Percentiles rank a stretch among this genome's conserved stretches.
These are phyloP conservation scores for Aspidiotus rigidus DNA, from an alignment of 2,888 invertebrate species.

Conservation along the genomic window DNA sequence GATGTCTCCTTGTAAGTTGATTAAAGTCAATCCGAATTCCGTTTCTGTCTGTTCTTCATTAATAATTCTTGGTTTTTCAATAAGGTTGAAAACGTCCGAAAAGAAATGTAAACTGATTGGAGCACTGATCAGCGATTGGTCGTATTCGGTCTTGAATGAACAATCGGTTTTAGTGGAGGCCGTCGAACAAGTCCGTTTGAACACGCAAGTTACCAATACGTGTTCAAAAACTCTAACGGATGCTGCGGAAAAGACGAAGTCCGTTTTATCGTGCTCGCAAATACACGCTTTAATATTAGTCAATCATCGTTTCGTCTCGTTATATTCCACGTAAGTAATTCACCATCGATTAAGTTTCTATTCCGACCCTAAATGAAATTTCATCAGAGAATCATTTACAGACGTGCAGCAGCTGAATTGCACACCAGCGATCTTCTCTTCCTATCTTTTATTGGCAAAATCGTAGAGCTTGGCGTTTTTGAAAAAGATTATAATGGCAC, in stretches of 20 bases:
- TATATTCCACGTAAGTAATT: slow-evolving; percentile 61
- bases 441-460: slow-evolving; percentile 51
- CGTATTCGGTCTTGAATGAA: slow-evolving; percentile 48
- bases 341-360: background rate
- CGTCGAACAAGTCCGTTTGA: slow-evolving; percentile 72
- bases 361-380: background rate
- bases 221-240: slow-evolving; percentile 64
- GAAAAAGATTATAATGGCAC: slow-evolving; percentile 29
- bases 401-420: slow-evolving; percentile 62
- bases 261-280: slow-evolving; percentile 53
- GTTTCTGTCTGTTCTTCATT: background rate
- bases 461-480: slow-evolving; percentile 31
- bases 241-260: slow-evolving; percentile 60
- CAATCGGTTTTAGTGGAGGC: slow-evolving; percentile 69
- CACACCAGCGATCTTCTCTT: slow-evolving; percentile 65
- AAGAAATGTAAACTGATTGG: slow-evolving; percentile 48
- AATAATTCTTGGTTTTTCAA: slow-evolving; percentile 13
- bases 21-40: background rate
- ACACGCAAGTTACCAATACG: slow-evolving; percentile 63
- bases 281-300: slow-evolving; percentile 75
- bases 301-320: slow-evolving; percentile 71
- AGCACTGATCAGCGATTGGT: slow-evolving; percentile 56
- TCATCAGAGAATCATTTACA: slow-evolving; percentile 42
- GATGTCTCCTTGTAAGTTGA: slow-evolving; percentile 57
- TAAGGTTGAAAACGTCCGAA: slow-evolving; percentile 48